Percentiles rank a stretch among this genome's conserved stretches.
Conservation (phyloP, 2,888 invertebrate genomes). For the Bimastos eiseni region DNA sequence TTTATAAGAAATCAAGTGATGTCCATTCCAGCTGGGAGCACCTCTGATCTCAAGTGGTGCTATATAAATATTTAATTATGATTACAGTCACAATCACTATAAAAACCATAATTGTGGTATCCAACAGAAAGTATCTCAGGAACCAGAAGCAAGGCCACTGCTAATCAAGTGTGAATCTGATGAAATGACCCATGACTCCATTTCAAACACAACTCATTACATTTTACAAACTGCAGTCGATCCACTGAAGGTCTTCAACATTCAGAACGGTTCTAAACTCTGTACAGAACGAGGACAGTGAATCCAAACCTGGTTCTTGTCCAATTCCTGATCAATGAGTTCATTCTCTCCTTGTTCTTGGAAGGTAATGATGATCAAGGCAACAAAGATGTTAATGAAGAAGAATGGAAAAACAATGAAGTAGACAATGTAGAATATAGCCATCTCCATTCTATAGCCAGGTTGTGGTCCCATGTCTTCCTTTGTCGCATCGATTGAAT, state of each 20-base stretch:
- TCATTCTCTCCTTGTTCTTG: slow-evolving; percentile 99
- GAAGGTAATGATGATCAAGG: slow-evolving; percentile 99
- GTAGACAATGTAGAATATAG: slow-evolving; percentile 99
- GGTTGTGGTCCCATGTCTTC: slow-evolving; percentile 97
- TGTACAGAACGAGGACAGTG: not conserved
- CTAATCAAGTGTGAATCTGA: too few species aligned
- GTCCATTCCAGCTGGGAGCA: too few species aligned
- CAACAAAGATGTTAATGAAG: slow-evolving; percentile 99
- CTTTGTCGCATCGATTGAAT: slow-evolving; percentile 98
- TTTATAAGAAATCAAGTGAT: too few species aligned
- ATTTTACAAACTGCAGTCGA: not conserved
- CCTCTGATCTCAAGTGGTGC: too few species aligned
- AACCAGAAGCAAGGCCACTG: too few species aligned
- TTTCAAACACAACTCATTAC: not conserved
- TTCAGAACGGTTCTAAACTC: not conserved
- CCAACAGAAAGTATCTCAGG: too few species aligned
- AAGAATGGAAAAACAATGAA: slow-evolving; percentile 99
- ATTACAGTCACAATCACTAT: too few species aligned
- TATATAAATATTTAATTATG: too few species aligned
- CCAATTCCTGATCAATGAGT: slow-evolving; percentile 98
- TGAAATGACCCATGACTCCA: not conserved
- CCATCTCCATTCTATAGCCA: slow-evolving; percentile 99
- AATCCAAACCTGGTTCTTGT: slow-evolving; percentile 91
- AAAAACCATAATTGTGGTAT: too few species aligned
- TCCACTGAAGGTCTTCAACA: not conserved